phyloP scores from a whole-genome alignment of 1,140 invertebrate species.

The Sitodiplosis mosellana region DNA sequence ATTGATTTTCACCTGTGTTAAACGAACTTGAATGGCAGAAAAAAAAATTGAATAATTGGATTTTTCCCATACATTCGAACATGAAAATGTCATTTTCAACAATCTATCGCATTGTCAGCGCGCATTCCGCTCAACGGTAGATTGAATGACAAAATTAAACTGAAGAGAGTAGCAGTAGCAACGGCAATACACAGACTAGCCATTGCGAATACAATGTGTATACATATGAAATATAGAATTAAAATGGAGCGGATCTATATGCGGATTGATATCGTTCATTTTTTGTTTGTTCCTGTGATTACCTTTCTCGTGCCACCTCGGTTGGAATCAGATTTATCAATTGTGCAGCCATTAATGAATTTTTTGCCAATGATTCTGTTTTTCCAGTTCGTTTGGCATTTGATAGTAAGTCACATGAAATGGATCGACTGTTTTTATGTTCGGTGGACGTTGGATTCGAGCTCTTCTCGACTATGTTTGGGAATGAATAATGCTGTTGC shows the following conservation, averaged over 20 bases:
- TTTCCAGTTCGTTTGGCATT: constrained; percentile 18
- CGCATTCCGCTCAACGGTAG: too few relatives aligned
- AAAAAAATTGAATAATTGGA: too few relatives aligned
- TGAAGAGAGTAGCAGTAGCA: too few relatives aligned
- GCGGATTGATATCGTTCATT: not conserved
- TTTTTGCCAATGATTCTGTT: constrained; percentile 48
- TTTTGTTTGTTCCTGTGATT: constrained; percentile 5
- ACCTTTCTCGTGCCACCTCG: constrained; percentile 57
- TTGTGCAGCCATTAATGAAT: constrained; percentile 54
- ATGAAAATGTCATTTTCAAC: not conserved
- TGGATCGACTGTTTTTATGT: constrained; percentile 12
- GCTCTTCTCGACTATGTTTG: constrained; percentile 18
- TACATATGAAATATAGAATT: not conserved
- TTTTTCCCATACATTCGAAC: not conserved
- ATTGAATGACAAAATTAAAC: too few relatives aligned
- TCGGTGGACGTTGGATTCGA: constrained; percentile 5
- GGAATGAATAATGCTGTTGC: constrained; percentile 24
- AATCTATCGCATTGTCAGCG: not conserved
- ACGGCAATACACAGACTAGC: too few relatives aligned
- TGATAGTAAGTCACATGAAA: constrained; percentile 18
- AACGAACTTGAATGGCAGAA: not conserved
- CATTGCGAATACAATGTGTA: not conserved
- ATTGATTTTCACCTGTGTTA: not conserved
- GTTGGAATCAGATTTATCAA: constrained; percentile 61
- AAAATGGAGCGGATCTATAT: not conserved